Conservation (phyloP, 2,113 vertebrate genomes). For the Phalacrocorax aristotelis region DNA sequence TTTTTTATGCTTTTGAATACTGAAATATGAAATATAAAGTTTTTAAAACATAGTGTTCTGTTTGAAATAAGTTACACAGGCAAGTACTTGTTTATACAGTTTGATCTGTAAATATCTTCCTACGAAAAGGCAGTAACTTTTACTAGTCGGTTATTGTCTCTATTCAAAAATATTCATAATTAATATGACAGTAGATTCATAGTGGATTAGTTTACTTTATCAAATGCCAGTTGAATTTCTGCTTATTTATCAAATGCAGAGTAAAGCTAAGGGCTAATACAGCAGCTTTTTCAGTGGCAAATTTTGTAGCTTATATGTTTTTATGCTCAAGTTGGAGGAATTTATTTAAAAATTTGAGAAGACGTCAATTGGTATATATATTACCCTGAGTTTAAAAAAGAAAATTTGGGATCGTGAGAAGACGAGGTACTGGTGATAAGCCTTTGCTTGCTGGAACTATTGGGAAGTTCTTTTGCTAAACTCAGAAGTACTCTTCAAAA, state of each 20-base stretch:
- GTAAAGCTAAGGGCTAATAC: background rate
- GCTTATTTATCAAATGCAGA: background rate
- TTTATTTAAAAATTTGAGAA: background rate
- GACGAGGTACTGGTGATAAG: background rate
- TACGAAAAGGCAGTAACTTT: background rate
- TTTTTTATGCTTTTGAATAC: background rate
- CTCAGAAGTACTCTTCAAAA: background rate
- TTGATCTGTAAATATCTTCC: background rate
- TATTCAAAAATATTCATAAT: background rate
- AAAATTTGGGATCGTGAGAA: background rate
- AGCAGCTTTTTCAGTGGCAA: background rate
- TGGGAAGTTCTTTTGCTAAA: background rate
- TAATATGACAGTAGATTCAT: background rate
- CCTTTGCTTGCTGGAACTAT: background rate
- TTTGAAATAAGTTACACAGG: background rate
- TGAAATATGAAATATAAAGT: background rate
- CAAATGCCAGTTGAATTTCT: background rate
- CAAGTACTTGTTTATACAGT: background rate
- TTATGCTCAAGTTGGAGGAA: background rate
- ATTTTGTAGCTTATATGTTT: background rate
- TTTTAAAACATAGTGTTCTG: background rate
- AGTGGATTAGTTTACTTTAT: background rate
- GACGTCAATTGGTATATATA: background rate
- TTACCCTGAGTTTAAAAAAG: background rate
- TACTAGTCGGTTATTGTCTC: background rate